Percentiles rank a stretch among this genome's conserved stretches.
Evolutionary conservation across 2,888 invertebrate genomes (phyloP).

Genomic region (Saturnia japonica): DNA sequence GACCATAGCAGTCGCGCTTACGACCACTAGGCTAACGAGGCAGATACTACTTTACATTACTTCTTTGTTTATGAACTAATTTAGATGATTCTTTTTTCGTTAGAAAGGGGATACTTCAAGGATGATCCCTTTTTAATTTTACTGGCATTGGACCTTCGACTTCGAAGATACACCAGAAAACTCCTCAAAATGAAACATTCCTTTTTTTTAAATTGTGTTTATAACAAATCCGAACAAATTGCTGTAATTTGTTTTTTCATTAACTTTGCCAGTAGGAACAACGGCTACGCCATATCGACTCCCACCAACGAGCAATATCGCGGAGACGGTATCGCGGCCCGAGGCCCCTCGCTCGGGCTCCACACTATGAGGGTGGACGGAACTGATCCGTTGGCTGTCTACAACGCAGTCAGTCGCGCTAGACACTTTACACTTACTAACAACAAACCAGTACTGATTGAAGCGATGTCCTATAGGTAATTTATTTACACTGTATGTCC

Average conservation of each 20-base stretch:
- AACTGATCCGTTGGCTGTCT: constrained; percentile 97
- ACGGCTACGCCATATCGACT: constrained; percentile 99
- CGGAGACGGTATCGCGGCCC: constrained; percentile 97
- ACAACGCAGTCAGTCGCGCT: constrained; percentile 92
- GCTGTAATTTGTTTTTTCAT: background rate
- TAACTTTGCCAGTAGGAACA: constrained; percentile 88
- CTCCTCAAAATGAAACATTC: too few species aligned
- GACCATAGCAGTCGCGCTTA: too few species aligned
- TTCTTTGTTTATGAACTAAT: too few species aligned
- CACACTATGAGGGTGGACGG: constrained; percentile 96
- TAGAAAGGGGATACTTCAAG: too few species aligned
- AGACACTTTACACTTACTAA: constrained; percentile 86
- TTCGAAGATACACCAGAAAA: too few species aligned
- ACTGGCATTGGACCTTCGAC: too few species aligned
- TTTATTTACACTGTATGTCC: background rate
- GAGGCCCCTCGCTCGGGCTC: constrained; percentile 96
- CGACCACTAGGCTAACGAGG: too few species aligned
- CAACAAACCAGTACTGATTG: constrained; percentile 95
- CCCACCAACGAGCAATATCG: constrained; percentile 95
- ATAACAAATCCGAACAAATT: too few species aligned
- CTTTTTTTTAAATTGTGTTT: too few species aligned
- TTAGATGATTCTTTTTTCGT: too few species aligned
- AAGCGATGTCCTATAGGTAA: constrained; percentile 98
- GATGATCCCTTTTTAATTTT: too few species aligned
- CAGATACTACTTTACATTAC: too few species aligned